phyloP scores from a whole-genome alignment of 2,888 invertebrate genomes.

The Ephialtes manifestator region DNA sequence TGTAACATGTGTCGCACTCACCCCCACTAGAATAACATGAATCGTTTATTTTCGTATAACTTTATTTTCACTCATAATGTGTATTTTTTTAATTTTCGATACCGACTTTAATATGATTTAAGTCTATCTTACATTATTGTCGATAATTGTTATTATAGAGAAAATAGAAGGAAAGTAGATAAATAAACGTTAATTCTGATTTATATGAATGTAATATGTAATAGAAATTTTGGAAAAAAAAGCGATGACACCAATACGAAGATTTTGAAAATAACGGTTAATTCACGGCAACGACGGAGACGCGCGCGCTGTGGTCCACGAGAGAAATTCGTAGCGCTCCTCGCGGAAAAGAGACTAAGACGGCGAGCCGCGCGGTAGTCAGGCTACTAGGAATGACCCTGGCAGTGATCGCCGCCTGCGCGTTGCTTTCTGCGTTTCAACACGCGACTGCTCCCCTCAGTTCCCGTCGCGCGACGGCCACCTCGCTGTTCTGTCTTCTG shows the following conservation, averaged over 20 bases:
- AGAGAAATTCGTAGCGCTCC: slow-evolving; percentile 65
- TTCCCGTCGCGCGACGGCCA: slow-evolving; percentile 9
- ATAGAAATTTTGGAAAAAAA: no score
- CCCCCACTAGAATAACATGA: neutral
- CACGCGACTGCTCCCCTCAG: slow-evolving; percentile 52
- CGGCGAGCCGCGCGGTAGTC: slow-evolving; percentile 64
- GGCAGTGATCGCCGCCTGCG: slow-evolving; percentile 86
- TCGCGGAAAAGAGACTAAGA: slow-evolving; percentile 68
- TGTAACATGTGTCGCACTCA: neutral
- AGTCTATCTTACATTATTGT: no score
- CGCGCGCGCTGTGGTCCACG: slow-evolving; percentile 37
- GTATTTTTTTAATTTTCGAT: neutral
- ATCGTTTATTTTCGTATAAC: neutral
- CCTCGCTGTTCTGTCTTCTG: neutral
- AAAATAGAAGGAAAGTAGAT: neutral
- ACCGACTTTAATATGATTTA: no score
- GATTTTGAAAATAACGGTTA: neutral
- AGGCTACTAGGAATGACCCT: slow-evolving; percentile 80
- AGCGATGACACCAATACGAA: no score
- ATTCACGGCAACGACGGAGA: neutral
- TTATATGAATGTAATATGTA: no score
- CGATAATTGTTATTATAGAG: no score
- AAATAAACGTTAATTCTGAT: neutral
- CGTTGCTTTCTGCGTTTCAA: slow-evolving; percentile 75
- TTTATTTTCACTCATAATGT: neutral